phyloP scores from a whole-genome alignment of 2,113 vertebrate species.

The Trogon surrucura region DNA sequence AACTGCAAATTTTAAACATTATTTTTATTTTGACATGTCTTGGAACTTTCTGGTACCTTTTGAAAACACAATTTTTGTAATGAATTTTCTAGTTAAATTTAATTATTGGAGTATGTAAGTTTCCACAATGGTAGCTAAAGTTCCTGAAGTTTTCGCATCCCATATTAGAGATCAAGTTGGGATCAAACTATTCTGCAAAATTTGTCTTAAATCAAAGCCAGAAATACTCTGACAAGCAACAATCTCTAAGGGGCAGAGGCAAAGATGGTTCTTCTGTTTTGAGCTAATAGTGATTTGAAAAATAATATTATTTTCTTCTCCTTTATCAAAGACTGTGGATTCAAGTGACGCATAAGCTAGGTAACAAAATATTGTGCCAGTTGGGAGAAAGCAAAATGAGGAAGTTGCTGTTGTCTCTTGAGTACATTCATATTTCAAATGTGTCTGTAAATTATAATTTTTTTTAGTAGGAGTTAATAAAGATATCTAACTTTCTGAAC shows the following conservation, averaged over 20 bases:
- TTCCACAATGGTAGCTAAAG: neutral
- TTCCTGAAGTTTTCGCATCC: neutral
- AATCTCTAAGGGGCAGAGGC: neutral
- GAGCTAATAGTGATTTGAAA: neutral
- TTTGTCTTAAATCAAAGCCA: neutral
- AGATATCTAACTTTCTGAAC: neutral
- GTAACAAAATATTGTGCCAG: neutral
- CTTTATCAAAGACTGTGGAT: neutral
- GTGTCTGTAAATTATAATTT: neutral
- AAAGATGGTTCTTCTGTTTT: neutral
- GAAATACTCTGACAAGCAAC: neutral
- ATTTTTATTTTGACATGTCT: neutral
- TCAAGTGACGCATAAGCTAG: rapidly evolving
- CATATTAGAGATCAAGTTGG: neutral
- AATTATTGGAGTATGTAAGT: neutral
- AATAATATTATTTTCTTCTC: neutral
- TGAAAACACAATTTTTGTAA: neutral
- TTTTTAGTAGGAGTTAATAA: neutral
- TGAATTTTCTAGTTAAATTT: neutral
- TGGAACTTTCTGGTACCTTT: neutral
- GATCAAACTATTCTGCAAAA: neutral
- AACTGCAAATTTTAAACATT: neutral
- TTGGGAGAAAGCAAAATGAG: neutral
- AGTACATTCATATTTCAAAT: neutral
- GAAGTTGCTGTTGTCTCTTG: neutral